Conservation (phyloP, 2,113 vertebrate species). For the Illadopsis cleaveri region DNA sequence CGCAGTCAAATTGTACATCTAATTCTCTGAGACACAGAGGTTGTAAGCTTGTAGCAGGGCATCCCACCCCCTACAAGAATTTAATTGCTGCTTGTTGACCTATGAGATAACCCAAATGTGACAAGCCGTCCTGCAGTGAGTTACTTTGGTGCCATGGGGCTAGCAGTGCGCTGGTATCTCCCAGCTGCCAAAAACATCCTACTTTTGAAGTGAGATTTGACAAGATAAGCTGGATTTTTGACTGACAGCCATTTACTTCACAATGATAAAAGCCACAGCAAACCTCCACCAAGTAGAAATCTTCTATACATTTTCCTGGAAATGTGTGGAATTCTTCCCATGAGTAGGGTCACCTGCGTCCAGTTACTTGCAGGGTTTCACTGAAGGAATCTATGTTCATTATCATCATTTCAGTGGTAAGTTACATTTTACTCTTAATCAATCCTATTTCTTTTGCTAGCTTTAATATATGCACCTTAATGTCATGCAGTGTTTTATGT, state of each 20-base stretch:
- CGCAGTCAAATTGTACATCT: not conserved
- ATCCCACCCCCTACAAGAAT: not conserved
- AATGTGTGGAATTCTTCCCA: not conserved
- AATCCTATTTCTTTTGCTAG: not conserved
- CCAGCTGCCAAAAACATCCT: not conserved
- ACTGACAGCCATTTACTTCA: not conserved
- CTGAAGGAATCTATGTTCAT: not conserved
- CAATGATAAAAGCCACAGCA: not conserved
- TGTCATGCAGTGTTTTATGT: not conserved
- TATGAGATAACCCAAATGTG: not conserved
- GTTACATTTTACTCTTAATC: not conserved
- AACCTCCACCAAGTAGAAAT: not conserved
- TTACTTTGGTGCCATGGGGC: not conserved
- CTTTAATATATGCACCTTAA: not conserved
- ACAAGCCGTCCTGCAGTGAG: not conserved
- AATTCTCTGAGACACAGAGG: not conserved
- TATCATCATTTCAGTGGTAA: rapidly evolving
- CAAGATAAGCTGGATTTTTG: not conserved
- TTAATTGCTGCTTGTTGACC: not conserved
- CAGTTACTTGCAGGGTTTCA: not conserved
- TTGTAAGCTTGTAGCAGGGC: not conserved
- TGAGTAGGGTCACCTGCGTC: not conserved
- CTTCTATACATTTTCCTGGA: not conserved
- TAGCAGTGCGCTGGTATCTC: not conserved
- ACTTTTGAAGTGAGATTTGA: not conserved